Evolutionary conservation across 2,797 vertebrate species (phyloP), one percentile per base, ranked within the genome.

Genomic region (Gambusia yucatana): DNA sequence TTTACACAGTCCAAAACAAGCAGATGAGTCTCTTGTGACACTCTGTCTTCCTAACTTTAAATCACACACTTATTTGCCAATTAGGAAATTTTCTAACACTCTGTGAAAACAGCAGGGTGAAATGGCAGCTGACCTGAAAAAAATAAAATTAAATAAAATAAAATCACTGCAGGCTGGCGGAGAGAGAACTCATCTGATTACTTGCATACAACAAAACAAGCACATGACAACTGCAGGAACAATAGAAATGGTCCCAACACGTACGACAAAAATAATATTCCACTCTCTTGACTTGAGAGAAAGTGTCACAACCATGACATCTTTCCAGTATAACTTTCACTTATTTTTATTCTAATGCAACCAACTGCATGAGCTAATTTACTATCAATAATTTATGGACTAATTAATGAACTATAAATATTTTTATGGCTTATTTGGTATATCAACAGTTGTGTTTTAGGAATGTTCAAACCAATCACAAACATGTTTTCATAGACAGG

Each of bases 51-150:
- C 82, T 39, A 72, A 84, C 80, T 88, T 86, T 79, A 79, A 85
- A 82, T 83, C 83, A 75, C 78, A 88, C 77, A 85, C 61, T 77
- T 83, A 77, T 81, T 46, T 22, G 11, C 57, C 91, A 94, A 92
- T 93, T 91, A 91, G 39, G 63, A 84, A 71, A 87, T 89, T 84
- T 70, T 85, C 57, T 77, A 87, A 84, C 86, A 79, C 79, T 76
- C 84, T 74, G 10, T 84, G 80, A 79, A 86, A 87, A 85, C 80
- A 91, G 85, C 76, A 74, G 84, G 78, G 76, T 73, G 78, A 83
- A 81, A 87, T 83, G 78, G 86, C 86, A 88, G 87, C 81, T 91
- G 88, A 93, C 89, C 89, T 91, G 90, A 92, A 94, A 89, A 88
- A 90, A 89, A 46, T 39, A 39, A 67, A 2, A 47, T 47, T 33